Conservation (phyloP, 2,797 vertebrate genomes). For the Cyclopterus lumpus region DNA sequence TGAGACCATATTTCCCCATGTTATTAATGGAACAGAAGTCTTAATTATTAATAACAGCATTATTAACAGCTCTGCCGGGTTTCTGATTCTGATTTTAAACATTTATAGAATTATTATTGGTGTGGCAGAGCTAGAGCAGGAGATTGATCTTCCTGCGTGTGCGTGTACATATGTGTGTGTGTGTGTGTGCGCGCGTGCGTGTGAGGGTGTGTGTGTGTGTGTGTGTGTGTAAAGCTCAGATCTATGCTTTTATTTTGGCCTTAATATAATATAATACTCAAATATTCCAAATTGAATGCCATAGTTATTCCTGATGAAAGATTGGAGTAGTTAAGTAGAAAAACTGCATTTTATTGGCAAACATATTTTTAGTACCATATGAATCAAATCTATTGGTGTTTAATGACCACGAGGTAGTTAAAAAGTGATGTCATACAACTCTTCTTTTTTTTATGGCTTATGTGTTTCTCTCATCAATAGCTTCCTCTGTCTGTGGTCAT, state of each 20-base stretch:
- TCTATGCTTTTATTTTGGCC: slow-evolving; percentile 1
- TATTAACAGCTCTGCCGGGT: slow-evolving; percentile 82
- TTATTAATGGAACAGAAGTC: slow-evolving; percentile 71
- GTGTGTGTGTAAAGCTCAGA: background rate
- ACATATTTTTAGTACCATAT: slow-evolving; percentile 4
- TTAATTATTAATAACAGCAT: slow-evolving; percentile 75
- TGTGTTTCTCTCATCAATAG: slow-evolving; percentile 66
- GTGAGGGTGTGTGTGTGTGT: slow-evolving; percentile 6
- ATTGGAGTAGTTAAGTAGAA: background rate
- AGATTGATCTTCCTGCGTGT: slow-evolving; percentile 64
- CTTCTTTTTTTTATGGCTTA: slow-evolving; percentile 43
- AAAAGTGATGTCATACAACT: slow-evolving; percentile 64
- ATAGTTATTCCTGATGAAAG: background rate
- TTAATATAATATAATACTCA: background rate
- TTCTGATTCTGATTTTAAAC: slow-evolving; percentile 91
- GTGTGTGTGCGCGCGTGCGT: background rate
- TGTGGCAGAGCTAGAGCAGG: slow-evolving; percentile 77
- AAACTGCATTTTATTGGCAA: background rate
- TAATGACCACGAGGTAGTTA: slow-evolving; percentile 49
- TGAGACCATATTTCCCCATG: slow-evolving; percentile 29
- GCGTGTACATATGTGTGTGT: slow-evolving; percentile 17
- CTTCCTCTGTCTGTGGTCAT: slow-evolving; percentile 35
- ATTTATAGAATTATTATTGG: slow-evolving; percentile 96
- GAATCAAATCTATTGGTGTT: slow-evolving; percentile 29
- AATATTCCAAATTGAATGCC: background rate